phyloP scores from a whole-genome alignment of 2,888 invertebrate genomes.

The Ommatoiulus sabulosus region DNA sequence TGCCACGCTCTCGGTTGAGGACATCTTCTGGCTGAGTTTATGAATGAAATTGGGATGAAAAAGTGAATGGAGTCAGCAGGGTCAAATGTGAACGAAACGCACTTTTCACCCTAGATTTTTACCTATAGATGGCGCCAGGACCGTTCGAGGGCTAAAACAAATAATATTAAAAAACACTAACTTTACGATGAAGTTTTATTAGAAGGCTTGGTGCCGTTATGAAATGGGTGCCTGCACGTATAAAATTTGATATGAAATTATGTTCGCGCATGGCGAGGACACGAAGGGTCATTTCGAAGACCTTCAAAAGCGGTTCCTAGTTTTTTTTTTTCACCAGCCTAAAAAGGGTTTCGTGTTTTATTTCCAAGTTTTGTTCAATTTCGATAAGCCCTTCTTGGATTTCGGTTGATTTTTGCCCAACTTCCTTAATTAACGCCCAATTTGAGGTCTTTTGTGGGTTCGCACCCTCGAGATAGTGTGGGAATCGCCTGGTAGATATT shows the following conservation, averaged over 20 bases:
- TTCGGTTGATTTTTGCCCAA: not conserved
- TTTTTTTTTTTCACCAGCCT: not conserved
- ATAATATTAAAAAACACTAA: no score
- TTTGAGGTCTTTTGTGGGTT: not conserved
- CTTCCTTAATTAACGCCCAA: not conserved
- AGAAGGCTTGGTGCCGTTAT: not conserved
- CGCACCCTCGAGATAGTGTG: not conserved
- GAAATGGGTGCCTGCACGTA: not conserved
- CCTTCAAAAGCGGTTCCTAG: not conserved
- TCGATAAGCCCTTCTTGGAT: constrained; percentile 31
- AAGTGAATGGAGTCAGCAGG: not conserved
- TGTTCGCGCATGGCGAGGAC: not conserved
- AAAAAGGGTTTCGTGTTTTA: constrained; percentile 7
- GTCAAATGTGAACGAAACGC: not conserved
- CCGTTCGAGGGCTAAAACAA: no score
- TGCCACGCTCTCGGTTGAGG: not conserved
- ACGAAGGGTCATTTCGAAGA: not conserved
- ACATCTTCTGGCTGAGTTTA: not conserved
- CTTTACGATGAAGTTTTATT: not conserved
- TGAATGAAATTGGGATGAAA: not conserved
- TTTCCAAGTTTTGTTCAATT: constrained; percentile 20
- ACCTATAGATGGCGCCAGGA: not conserved
- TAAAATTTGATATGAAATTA: constrained; percentile 29
- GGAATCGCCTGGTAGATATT: not conserved
- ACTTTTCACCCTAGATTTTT: not conserved